Base-by-base conservation (phyloP, 2,113 vertebrate species). In the Cheilinus undulatus region DNA sequence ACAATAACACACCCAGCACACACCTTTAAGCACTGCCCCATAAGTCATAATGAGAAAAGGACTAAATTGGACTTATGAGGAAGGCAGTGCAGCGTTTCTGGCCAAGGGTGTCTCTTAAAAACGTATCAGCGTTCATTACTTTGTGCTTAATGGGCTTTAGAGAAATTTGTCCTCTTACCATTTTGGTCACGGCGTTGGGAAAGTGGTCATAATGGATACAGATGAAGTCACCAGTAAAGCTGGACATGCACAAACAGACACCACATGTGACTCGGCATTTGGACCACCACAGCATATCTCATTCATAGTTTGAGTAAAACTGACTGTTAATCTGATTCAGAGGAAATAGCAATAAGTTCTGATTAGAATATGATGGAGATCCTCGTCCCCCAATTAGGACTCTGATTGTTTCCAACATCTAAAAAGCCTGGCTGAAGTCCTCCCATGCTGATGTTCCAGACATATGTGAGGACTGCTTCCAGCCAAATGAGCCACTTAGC, bases 41-140 rank as follows among this genome's bases (percentile, higher is more conserved):
- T 73, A 77, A 77, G 69, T 81, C 71, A 77, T 68, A 75, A 86
- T 85, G 75, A 80, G 77, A 78, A 84, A 85, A 72, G 72, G 59
- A 89, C 83, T 84, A 62, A 84, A 87, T 82, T 85, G 77, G 72
- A 78, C 56, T 89, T 72, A 80, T 64, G 82, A 80, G 78, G 66
- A 59, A 62, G 76, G 85, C 79, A 69, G 75, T 11, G n/a, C 59
- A 20, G 60, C 59, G 78, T 77, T 78, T 76, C 61, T n/a, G 20
- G 76, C 86, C 87, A 86, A 85, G 70, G 71, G 60, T 84, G 84
- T 87, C 87, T 85, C 77, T 88, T 86, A 85, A 84, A 90, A 88
- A 83, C 70, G 73, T 77, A 89, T 89, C 84, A 88, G 26, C 57
- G 73, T 53, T 86, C 75, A 86, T 91, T 87, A 85, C 36, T 51